Conservation (phyloP, 2,888 invertebrate species). For the Lithophane ornitopus region DNA sequence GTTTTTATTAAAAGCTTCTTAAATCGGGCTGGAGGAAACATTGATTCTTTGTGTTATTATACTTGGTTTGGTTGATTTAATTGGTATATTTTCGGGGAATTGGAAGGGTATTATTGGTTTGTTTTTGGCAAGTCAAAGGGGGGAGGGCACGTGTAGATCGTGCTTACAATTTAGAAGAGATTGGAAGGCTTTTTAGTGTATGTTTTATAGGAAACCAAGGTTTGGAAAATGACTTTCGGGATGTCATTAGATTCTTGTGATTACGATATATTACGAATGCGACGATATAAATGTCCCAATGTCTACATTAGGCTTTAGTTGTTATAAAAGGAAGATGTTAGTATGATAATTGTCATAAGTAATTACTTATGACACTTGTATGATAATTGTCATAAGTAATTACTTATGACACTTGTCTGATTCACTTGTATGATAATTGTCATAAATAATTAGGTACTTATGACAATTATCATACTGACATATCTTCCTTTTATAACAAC, state of each 20-base stretch:
- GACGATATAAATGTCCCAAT: not conserved
- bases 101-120: constrained; percentile 2
- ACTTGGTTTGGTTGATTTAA: constrained; percentile 34
- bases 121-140: not conserved
- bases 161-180: not conserved
- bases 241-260: not conserved
- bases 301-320: not conserved
- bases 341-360: not conserved
- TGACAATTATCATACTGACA: too few species aligned
- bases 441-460: too few species aligned
- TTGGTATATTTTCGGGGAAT: constrained; percentile 33
- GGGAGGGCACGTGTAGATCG: not conserved
- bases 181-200: not conserved
- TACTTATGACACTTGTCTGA: too few species aligned
- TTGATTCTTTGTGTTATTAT: constrained; percentile 48
- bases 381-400: too few species aligned
- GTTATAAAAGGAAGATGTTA: not conserved
- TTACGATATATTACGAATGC: too few species aligned
- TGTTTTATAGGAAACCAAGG: not conserved
- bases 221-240: not conserved
- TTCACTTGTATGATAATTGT: too few species aligned
- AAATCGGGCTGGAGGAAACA: constrained; percentile 33
- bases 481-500: too few species aligned
- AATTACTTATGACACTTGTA: too few species aligned
- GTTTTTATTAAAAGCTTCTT: constrained; percentile 58